phyloP scores from a whole-genome alignment of 2,888 invertebrate species.

The Xestia c-nigrum region DNA sequence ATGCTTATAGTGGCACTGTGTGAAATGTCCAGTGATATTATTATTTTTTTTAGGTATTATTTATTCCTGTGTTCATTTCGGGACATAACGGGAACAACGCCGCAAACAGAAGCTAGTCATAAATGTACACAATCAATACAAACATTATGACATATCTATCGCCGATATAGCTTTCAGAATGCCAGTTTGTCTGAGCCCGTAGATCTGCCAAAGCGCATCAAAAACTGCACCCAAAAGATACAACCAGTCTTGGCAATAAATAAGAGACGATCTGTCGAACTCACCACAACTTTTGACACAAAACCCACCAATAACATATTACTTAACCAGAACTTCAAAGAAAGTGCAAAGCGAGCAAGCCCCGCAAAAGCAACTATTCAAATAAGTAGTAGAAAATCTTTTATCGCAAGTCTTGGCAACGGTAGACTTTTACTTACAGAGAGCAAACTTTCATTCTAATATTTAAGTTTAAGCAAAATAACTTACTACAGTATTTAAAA shows the following conservation, averaged over 20 bases:
- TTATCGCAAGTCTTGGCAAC: slow-evolving; percentile 60
- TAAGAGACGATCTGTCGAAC: slow-evolving; percentile 1
- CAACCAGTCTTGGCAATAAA: background rate
- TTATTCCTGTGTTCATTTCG: too few relatives aligned
- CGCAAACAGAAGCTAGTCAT: too few relatives aligned
- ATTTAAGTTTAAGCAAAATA: slow-evolving; percentile 63
- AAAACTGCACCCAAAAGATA: background rate
- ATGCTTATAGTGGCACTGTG: too few relatives aligned
- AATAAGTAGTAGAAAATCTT: slow-evolving; percentile 57
- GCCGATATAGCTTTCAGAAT: background rate
- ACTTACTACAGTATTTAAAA: slow-evolving; percentile 58
- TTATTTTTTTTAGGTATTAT: too few relatives aligned
- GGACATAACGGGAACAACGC: too few relatives aligned
- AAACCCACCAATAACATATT: slow-evolving; percentile 17
- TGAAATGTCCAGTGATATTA: too few relatives aligned
- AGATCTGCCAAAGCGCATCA: background rate
- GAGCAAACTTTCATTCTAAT: slow-evolving; percentile 64
- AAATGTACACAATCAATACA: too few relatives aligned
- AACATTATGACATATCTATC: background rate
- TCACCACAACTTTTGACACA: slow-evolving; percentile 5
- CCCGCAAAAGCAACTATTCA: slow-evolving; percentile 47
- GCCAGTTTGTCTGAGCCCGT: background rate
- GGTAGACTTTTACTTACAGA: slow-evolving; percentile 47
- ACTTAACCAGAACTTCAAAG: slow-evolving; percentile 17
- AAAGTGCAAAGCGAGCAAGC: slow-evolving; percentile 36